A percentile compares a stretch with the other conserved stretches of the same genome.
These are phyloP conservation scores for Hemiscyllium ocellatum DNA, from an alignment of 2,113 vertebrate genomes.

Conservation along the genomic window DNA sequence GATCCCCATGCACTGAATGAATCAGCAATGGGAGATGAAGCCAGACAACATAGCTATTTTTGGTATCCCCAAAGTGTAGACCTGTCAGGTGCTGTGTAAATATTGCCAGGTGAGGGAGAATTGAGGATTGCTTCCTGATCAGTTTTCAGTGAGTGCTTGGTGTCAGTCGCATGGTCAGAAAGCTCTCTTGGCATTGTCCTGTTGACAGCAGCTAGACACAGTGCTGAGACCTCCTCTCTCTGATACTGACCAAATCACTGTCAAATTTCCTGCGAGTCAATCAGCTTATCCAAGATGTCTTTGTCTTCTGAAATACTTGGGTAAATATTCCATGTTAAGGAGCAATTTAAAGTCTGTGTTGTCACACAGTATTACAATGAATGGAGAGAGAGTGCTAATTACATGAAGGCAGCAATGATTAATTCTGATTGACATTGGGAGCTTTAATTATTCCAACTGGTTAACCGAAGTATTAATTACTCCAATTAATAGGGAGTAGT, in stretches of 20 bases:
- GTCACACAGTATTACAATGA: neutral
- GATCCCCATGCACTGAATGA: neutral
- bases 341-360: neutral
- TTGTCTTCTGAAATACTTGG: neutral
- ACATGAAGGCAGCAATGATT: neutral
- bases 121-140: neutral
- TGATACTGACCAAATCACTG: neutral
- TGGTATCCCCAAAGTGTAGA: neutral
- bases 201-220: neutral
- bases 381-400: neutral
- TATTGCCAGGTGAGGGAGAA: neutral
- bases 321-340: neutral
- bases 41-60: neutral
- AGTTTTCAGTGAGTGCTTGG: neutral
- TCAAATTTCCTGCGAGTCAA: neutral
- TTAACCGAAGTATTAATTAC: constrained; percentile 22
- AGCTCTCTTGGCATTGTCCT: neutral
- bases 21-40: neutral
- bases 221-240: neutral
- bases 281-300: neutral
- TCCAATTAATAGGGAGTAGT: constrained; percentile 6
- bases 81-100: neutral
- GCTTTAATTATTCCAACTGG: neutral
- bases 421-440: neutral
- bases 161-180: neutral